Evolutionary conservation across 1,140 invertebrate genomes (phyloP).

Genomic region (Aradophagus sp.): DNA sequence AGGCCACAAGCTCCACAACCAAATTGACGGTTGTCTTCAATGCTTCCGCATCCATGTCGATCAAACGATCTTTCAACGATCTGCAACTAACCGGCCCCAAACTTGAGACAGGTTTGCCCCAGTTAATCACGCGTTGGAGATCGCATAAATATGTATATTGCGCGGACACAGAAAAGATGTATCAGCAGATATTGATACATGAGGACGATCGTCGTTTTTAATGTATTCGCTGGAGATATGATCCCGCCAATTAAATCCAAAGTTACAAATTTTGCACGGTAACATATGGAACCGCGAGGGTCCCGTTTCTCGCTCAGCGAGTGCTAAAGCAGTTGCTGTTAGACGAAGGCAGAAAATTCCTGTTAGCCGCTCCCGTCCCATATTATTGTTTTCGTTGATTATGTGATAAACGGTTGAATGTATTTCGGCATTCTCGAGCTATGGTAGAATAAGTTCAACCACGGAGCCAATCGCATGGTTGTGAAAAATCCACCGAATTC

Average conservation of each 20-base stretch:
- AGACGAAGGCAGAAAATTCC: background rate
- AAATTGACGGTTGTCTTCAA: constrained; percentile 1
- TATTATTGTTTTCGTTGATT: too few relatives aligned
- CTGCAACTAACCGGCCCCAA: background rate
- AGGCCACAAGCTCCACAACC: background rate
- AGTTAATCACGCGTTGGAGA: background rate
- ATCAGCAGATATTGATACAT: background rate
- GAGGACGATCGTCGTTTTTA: background rate
- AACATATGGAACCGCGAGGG: background rate
- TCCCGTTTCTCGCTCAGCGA: background rate
- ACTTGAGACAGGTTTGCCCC: background rate
- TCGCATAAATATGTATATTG: background rate
- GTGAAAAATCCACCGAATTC: too few relatives aligned
- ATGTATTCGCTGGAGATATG: background rate
- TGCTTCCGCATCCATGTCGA: background rate
- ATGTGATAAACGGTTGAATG: too few relatives aligned
- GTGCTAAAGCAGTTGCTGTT: background rate
- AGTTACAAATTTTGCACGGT: background rate
- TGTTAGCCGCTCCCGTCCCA: background rate
- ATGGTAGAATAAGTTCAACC: too few relatives aligned
- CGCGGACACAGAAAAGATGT: constrained; percentile 6
- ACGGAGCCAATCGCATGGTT: too few relatives aligned
- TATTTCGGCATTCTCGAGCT: too few relatives aligned
- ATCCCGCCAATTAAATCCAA: background rate
- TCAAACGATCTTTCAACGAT: background rate